These are phyloP conservation scores for Pseudorhombus dupliciocellatus DNA, from an alignment of 2,113 vertebrate genomes.

Conservation along the genomic window DNA sequence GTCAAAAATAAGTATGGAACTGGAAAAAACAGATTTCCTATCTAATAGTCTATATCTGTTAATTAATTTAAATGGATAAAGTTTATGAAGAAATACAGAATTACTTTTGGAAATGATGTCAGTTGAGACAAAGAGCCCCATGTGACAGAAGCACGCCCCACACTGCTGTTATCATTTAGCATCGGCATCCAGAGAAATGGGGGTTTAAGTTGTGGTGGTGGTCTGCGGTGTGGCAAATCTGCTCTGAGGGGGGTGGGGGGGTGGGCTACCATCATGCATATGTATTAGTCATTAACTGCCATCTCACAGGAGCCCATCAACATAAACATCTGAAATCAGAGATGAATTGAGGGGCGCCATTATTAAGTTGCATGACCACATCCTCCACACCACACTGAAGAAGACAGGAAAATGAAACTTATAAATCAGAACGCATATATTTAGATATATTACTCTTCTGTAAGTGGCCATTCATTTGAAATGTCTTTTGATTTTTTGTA, in stretches of 20 bases:
- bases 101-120: conserved; percentile 41
- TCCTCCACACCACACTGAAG: conserved; percentile 34
- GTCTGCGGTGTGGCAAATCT: conserved; percentile 40
- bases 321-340: conserved; percentile 52
- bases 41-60: no score
- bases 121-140: conserved; percentile 17
- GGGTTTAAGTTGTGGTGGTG: conserved; percentile 52
- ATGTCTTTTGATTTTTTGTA: no score
- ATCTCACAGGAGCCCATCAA: conserved; percentile 37
- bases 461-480: no score
- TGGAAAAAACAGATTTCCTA: background rate
- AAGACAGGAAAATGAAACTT: conserved; percentile 19
- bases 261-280: conserved; percentile 56
- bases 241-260: conserved; percentile 18
- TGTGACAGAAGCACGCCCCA: conserved; percentile 59
- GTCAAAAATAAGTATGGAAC: background rate
- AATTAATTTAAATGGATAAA: no score
- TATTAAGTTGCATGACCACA: conserved; percentile 47
- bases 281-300: conserved; percentile 70
- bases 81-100: conserved; percentile 13
- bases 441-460: no score
- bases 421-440: background rate
- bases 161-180: conserved; percentile 76
- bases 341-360: conserved; percentile 16
- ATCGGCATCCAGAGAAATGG: conserved; percentile 24